Evolutionary conservation across 2,888 invertebrate species (phyloP).

Genomic region (Andrena fulva): DNA sequence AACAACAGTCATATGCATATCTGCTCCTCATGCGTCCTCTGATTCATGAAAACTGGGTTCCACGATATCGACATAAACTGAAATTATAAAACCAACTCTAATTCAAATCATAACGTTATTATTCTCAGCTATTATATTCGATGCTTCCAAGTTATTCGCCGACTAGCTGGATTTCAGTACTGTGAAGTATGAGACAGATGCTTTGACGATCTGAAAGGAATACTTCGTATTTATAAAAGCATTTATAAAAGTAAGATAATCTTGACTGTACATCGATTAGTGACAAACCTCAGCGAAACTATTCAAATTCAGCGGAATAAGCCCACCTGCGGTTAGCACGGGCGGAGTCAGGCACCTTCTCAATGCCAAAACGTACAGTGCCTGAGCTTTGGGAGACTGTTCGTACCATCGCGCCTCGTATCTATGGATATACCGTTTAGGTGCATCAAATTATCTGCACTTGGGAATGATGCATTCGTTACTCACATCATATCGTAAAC

Average conservation of each 20-base stretch:
- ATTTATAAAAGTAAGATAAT: neutral
- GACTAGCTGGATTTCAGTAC: neutral
- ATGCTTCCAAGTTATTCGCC: neutral
- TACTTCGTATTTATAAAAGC: neutral
- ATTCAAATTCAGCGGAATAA: conserved; percentile 1
- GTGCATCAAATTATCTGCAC: neutral
- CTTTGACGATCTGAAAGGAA: conserved; percentile 21
- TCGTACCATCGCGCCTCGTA: conserved; percentile 9
- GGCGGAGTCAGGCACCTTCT: neutral
- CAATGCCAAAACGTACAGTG: neutral
- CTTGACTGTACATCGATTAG: neutral
- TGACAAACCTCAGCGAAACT: conserved; percentile 16
- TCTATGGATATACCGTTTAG: neutral
- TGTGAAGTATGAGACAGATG: conserved; percentile 26
- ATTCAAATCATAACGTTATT: neutral
- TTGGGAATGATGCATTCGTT: no score
- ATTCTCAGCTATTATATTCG: neutral
- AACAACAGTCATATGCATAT: no score
- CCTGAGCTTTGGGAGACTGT: neutral
- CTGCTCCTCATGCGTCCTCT: no score
- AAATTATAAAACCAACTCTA: no score
- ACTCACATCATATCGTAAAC: conserved; percentile 9
- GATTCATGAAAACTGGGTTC: no score
- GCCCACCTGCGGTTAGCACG: conserved; percentile 18
- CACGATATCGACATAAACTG: no score